Conservation (phyloP, 64 coral and sea anemone species). For the Montipora foliosa region DNA sequence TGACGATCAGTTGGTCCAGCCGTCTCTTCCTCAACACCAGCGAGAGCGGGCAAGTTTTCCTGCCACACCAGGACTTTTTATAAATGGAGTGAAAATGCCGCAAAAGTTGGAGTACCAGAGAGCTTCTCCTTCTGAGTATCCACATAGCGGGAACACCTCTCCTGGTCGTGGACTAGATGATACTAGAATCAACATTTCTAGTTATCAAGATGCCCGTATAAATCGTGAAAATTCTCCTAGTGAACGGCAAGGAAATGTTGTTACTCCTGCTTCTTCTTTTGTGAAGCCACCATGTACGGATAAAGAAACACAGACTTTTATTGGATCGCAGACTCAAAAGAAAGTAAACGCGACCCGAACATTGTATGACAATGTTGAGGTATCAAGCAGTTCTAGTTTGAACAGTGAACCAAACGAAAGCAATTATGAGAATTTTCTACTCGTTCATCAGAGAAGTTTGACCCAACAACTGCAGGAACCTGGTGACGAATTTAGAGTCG, state of each 20-base stretch:
- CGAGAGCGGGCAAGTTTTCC: background rate
- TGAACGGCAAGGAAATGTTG: background rate
- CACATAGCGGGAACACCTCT: background rate
- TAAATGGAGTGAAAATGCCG: constrained; percentile 6
- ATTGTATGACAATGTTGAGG: background rate
- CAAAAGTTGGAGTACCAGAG: background rate
- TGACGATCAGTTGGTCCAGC: background rate
- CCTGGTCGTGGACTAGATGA: background rate
- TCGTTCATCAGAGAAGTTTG: background rate
- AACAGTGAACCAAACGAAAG: background rate
- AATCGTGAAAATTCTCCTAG: background rate
- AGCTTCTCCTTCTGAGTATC: background rate
- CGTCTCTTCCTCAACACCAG: constrained; percentile 26
- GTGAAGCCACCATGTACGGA: background rate
- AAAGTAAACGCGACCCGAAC: background rate
- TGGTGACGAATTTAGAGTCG: background rate
- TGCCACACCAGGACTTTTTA: background rate
- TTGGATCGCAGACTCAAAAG: background rate
- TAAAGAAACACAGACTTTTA: constrained; percentile 35
- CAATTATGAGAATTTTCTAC: background rate
- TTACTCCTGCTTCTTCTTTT: background rate
- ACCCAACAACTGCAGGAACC: background rate
- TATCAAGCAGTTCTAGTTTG: background rate
- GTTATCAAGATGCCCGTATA: background rate
- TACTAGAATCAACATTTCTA: background rate